A percentile compares a stretch with the other conserved stretches of the same genome.
These are phyloP conservation scores for Tor tambroides DNA, from an alignment of 2,113 vertebrate species.

Conservation along the genomic window DNA sequence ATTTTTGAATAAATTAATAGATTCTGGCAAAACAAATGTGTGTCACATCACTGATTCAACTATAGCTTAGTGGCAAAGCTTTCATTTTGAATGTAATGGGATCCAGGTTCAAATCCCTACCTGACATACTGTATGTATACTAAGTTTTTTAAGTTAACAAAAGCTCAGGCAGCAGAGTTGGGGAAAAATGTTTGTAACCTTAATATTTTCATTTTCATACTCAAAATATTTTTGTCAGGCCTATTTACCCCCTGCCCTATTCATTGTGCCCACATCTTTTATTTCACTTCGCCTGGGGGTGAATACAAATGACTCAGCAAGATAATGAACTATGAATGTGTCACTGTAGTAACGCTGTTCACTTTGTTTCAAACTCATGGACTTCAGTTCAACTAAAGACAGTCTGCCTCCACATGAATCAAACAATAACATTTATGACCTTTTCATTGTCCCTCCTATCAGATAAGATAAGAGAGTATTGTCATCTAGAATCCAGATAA, in stretches of 20 bases:
- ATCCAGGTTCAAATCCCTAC: too few relatives aligned
- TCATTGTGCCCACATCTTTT: background rate
- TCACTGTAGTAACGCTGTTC: background rate
- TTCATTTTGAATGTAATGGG: too few relatives aligned
- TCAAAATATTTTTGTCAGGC: background rate
- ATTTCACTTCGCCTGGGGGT: background rate
- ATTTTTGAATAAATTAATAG: too few relatives aligned
- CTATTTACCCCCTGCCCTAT: background rate
- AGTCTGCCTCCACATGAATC: too few relatives aligned
- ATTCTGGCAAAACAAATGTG: too few relatives aligned
- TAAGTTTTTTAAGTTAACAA: background rate
- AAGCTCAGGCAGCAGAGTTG: background rate
- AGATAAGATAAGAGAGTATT: background rate
- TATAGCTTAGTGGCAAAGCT: too few relatives aligned
- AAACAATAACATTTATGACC: background rate
- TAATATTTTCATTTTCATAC: too few relatives aligned
- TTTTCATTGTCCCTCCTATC: background rate
- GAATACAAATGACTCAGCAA: background rate
- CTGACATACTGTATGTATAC: too few relatives aligned
- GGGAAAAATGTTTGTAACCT: background rate
- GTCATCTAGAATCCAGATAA: background rate
- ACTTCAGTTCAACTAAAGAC: too few relatives aligned
- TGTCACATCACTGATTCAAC: too few relatives aligned
- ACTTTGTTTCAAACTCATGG: background rate
- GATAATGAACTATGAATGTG: background rate